These are phyloP conservation scores for Orthonychiurus folsomi DNA, from an alignment of 2,888 invertebrate genomes.

Conservation along the genomic window DNA sequence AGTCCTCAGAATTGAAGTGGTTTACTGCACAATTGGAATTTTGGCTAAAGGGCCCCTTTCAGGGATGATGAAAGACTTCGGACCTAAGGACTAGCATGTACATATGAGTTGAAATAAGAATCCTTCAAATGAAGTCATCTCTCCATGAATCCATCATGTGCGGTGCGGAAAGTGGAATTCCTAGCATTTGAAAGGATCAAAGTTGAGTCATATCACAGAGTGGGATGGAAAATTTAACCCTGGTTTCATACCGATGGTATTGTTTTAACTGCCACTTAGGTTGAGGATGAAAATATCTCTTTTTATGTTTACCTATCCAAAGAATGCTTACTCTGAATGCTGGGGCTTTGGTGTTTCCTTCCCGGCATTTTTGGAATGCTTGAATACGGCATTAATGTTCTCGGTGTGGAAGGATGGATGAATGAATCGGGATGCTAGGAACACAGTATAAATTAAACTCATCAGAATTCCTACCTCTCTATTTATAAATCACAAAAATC, in stretches of 20 bases:
- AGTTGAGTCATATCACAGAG: neutral
- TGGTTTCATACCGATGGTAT: neutral
- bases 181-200: neutral
- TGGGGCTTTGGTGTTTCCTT: neutral
- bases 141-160: neutral
- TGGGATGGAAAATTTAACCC: neutral
- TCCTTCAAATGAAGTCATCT: neutral
- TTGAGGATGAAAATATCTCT: neutral
- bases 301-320: neutral
- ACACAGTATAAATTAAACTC: slow-evolving; percentile 15
- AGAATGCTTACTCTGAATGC: neutral
- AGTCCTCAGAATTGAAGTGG: too few species aligned
- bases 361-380: slow-evolving; percentile 8
- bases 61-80: neutral
- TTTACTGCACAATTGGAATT: too few species aligned
- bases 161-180: neutral
- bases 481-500: neutral
- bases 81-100: neutral
- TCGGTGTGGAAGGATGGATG: slow-evolving; percentile 13
- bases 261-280: neutral
- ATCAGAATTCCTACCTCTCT: slow-evolving; percentile 9
- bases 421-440: slow-evolving; percentile 12
- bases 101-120: neutral
- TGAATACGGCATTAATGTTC: slow-evolving; percentile 9
- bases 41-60: too few species aligned